Evolutionary conservation across 2,797 vertebrate genomes (phyloP).

Genomic region (Macropodus opercularis): DNA sequence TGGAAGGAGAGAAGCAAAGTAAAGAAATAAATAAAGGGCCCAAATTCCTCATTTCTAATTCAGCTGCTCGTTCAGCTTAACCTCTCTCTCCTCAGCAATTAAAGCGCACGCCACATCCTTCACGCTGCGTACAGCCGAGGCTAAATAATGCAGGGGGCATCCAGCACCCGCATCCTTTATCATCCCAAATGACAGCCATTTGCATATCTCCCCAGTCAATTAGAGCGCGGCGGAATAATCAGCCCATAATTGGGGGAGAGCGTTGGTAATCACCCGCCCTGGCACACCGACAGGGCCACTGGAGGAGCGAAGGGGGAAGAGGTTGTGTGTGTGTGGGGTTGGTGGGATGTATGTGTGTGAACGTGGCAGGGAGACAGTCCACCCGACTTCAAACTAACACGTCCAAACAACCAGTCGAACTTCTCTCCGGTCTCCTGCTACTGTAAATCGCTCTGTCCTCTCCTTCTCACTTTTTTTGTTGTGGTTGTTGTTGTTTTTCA

Average conservation of each 20-base stretch:
- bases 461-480: slow-evolving; percentile 48
- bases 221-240: slow-evolving; percentile 98
- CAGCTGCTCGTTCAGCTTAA: slow-evolving; percentile 98
- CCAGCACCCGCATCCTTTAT: slow-evolving; percentile 95
- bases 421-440: slow-evolving; percentile 45
- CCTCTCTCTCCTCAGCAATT: slow-evolving; percentile 99
- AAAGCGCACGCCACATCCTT: slow-evolving; percentile 97
- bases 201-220: slow-evolving; percentile 99
- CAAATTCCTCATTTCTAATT: slow-evolving; percentile 96
- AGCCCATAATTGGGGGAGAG: slow-evolving; percentile 99
- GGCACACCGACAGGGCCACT: slow-evolving; percentile 88
- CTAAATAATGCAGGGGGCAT: slow-evolving; percentile 98
- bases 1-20: slow-evolving; percentile 60
- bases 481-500: too few relatives aligned
- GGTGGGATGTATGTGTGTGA: slow-evolving; percentile 43
- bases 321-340: slow-evolving; percentile 46
- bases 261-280: slow-evolving; percentile 97
- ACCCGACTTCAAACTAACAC: slow-evolving; percentile 68
- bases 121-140: slow-evolving; percentile 96
- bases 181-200: slow-evolving; percentile 99
- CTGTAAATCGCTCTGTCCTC: slow-evolving; percentile 24
- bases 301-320: slow-evolving; percentile 56
- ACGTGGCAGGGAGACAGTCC: slow-evolving; percentile 61
- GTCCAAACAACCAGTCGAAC: slow-evolving; percentile 65
- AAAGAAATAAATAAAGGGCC: slow-evolving; percentile 82